A percentile compares a stretch with the other conserved stretches of the same genome.
Conservation (phyloP, 2,113 vertebrate species). For the Petrocephalus zakoni region DNA sequence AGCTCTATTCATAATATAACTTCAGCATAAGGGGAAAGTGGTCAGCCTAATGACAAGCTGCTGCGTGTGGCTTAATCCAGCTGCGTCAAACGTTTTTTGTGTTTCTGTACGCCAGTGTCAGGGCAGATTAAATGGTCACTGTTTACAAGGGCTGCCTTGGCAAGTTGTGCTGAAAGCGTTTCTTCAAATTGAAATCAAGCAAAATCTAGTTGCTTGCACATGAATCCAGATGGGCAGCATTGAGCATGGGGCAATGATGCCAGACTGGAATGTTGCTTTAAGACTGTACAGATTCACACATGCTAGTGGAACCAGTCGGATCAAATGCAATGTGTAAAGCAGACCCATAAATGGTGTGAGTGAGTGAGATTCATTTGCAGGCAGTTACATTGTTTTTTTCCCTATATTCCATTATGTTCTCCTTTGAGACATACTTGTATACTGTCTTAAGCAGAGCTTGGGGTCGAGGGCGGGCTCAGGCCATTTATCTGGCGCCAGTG, state of each 20-base stretch:
- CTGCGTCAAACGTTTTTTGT: slow-evolving; percentile 8
- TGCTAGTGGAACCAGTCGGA: slow-evolving; percentile 26
- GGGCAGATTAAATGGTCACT: slow-evolving; percentile 28
- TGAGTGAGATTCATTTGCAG: not conserved
- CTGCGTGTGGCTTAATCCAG: slow-evolving; percentile 25
- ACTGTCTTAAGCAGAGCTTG: not conserved
- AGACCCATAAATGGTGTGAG: not conserved
- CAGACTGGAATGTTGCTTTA: slow-evolving; percentile 27
- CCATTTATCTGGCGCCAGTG: not conserved
- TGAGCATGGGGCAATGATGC: slow-evolving; percentile 24
- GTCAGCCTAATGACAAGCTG: slow-evolving; percentile 15
- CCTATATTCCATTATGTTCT: not conserved
- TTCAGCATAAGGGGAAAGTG: not conserved
- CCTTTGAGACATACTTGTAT: not conserved
- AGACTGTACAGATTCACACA: slow-evolving; percentile 27
- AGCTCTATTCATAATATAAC: not conserved
- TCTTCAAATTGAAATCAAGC: slow-evolving; percentile 39
- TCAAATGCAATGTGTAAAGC: slow-evolving; percentile 22
- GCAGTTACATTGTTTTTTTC: not conserved
- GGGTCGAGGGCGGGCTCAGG: not conserved
- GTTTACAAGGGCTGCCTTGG: slow-evolving; percentile 24
- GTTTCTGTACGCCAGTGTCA: slow-evolving; percentile 31
- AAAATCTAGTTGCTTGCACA: slow-evolving; percentile 26
- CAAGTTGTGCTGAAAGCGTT: slow-evolving; percentile 35
- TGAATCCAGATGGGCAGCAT: slow-evolving; percentile 29